Percentiles rank a stretch among this genome's conserved stretches.
These are phyloP conservation scores for Antennarius striatus DNA, from an alignment of 2,113 vertebrate species.

Conservation along the genomic window DNA sequence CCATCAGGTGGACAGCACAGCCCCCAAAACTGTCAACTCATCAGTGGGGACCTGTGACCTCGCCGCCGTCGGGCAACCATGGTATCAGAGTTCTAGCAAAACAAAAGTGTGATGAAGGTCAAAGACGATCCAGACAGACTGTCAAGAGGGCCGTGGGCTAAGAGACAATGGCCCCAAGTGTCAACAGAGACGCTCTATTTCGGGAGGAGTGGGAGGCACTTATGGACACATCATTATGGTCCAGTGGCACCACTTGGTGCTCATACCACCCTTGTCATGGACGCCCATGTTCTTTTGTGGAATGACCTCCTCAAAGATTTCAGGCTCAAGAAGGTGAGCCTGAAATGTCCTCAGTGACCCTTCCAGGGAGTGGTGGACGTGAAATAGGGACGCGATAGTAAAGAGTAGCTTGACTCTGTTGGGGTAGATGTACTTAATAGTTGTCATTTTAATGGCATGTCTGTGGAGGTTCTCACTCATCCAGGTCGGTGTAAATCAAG, in stretches of 20 bases:
- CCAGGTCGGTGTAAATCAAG: no score
- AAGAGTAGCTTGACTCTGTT: not conserved
- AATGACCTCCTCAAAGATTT: slow-evolving; percentile 36
- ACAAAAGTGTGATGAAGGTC: slow-evolving; percentile 50
- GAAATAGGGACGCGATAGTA: not conserved
- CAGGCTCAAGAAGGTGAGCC: slow-evolving; percentile 24
- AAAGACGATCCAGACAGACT: slow-evolving; percentile 35
- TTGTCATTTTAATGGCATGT: no score
- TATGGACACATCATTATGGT: slow-evolving; percentile 41
- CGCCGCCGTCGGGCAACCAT: slow-evolving; percentile 22
- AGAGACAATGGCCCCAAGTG: slow-evolving; percentile 29
- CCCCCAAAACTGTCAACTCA: slow-evolving; percentile 21
- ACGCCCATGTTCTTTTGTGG: slow-evolving; percentile 13
- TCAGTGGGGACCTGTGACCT: slow-evolving; percentile 43
- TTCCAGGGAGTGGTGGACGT: not conserved
- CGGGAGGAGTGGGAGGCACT: slow-evolving; percentile 53
- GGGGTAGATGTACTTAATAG: no score
- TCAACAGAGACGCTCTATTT: slow-evolving; percentile 34
- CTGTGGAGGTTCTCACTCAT: no score
- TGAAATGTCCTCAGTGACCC: not conserved
- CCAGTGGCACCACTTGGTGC: slow-evolving; percentile 50
- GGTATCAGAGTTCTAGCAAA: slow-evolving; percentile 47
- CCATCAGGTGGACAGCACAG: not conserved
- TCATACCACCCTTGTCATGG: slow-evolving; percentile 20
- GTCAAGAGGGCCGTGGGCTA: slow-evolving; percentile 14